Conservation (phyloP, 2,113 vertebrate genomes). For the Coptodon rendalli region DNA sequence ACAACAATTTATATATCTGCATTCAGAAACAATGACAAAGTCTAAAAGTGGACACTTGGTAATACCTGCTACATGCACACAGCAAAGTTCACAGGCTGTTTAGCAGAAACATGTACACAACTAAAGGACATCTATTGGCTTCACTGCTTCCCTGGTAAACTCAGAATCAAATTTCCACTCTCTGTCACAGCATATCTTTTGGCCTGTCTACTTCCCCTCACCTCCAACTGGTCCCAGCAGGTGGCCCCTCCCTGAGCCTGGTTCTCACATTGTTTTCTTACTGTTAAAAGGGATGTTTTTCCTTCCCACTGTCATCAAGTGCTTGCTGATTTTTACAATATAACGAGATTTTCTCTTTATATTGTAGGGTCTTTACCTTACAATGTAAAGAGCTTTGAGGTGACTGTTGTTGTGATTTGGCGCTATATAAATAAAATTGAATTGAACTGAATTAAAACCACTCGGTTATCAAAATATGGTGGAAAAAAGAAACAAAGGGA, state of each 20-base stretch:
- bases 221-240: not conserved
- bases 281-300: not conserved
- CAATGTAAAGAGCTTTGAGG: not conserved
- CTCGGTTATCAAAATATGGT: not conserved
- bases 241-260: not conserved
- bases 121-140: rapidly evolving
- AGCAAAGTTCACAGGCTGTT: not conserved
- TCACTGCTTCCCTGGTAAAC: not conserved
- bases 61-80: not conserved
- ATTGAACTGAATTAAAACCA: rapidly evolving
- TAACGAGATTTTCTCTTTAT: not conserved
- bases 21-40: rapidly evolving
- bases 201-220: not conserved
- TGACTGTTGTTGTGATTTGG: rapidly evolving
- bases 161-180: not conserved
- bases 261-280: not conserved
- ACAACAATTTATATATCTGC: not conserved
- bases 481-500: not conserved
- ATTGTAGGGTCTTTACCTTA: rapidly evolving
- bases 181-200: not conserved
- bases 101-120: not conserved
- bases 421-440: not conserved
- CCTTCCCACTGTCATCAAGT: not conserved
- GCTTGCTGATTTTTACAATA: rapidly evolving
- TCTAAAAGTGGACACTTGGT: not conserved